Evolutionary conservation across 2,888 invertebrate genomes (phyloP).

Genomic region (Parelbella ahira): DNA sequence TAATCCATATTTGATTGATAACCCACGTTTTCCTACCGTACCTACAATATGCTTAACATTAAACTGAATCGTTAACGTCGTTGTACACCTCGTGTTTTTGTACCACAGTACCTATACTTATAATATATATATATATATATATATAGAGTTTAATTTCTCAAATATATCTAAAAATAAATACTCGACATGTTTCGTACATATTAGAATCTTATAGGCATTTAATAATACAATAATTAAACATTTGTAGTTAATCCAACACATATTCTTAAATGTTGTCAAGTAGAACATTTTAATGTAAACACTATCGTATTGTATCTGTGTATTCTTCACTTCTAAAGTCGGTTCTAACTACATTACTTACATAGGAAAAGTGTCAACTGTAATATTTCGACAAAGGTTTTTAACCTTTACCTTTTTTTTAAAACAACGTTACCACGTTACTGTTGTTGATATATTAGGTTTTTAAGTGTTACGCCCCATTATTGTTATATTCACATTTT

Average conservation of each 20-base stretch:
- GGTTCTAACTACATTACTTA: conserved; percentile 8
- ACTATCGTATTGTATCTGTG: conserved; percentile 3
- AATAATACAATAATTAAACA: conserved; percentile 19
- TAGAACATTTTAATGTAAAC: conserved; percentile 17
- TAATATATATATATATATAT: too few relatives aligned
- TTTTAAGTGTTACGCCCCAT: conserved; percentile 67
- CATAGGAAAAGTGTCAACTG: conserved; percentile 13
- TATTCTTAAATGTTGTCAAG: conserved; percentile 22
- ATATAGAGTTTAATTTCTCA: conserved; percentile 13
- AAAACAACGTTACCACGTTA: conserved; percentile 38
- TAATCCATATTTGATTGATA: too few relatives aligned
- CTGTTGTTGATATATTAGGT: conserved; percentile 65
- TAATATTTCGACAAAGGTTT: conserved; percentile 15
- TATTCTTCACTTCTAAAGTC: conserved; percentile 2
- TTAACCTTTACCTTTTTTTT: conserved; percentile 26
- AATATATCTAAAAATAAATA: conserved; percentile 17
- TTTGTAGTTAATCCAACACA: conserved; percentile 15
- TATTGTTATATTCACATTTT: conserved; percentile 57
- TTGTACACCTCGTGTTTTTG: conserved; percentile 9
- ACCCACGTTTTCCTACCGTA: too few relatives aligned
- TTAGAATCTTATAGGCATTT: conserved; percentile 20
- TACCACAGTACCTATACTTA: not conserved
- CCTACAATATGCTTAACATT: too few relatives aligned
- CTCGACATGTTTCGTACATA: conserved; percentile 12
- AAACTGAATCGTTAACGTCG: too few relatives aligned